phyloP scores from a whole-genome alignment of 2,888 invertebrate species.

The Drosophila koepferae region DNA sequence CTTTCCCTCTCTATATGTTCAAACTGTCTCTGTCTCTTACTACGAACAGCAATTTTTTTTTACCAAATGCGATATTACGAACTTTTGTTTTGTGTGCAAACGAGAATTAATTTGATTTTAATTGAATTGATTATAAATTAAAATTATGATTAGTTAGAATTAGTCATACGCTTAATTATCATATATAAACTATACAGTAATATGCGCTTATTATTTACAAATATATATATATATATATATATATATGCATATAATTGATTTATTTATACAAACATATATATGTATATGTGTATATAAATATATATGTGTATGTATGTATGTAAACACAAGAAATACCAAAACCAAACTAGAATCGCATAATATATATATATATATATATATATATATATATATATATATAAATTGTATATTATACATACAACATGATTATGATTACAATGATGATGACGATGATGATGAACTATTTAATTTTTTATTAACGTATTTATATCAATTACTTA shows the following conservation, averaged over 20 bases:
- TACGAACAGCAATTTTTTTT: slow-evolving; percentile 46
- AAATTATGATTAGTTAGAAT: slow-evolving; percentile 57
- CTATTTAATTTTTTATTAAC: slow-evolving; percentile 79
- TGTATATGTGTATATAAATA: slow-evolving; percentile 35
- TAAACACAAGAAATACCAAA: slow-evolving; percentile 19
- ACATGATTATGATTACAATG: slow-evolving; percentile 46
- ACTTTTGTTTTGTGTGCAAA: slow-evolving; percentile 61
- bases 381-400: no score
- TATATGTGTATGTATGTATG: slow-evolving; percentile 4
- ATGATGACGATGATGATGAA: slow-evolving; percentile 37
- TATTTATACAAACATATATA: slow-evolving; percentile 23
- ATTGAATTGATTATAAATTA: slow-evolving; percentile 60
- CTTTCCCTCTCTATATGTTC: neutral
- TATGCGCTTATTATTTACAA: slow-evolving; percentile 63
- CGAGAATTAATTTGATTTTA: slow-evolving; percentile 64
- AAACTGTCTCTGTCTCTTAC: neutral
- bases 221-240: slow-evolving; percentile 28
- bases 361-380: slow-evolving; percentile 18
- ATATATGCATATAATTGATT: neutral
- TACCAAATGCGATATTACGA: slow-evolving; percentile 71
- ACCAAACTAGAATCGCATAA: slow-evolving; percentile 10
- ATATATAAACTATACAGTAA: slow-evolving; percentile 53
- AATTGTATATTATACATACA: slow-evolving; percentile 39
- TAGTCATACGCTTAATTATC: slow-evolving; percentile 67
- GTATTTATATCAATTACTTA: slow-evolving; percentile 79